phyloP scores from a whole-genome alignment of 2,113 vertebrate genomes.

The Pelusios castaneus region DNA sequence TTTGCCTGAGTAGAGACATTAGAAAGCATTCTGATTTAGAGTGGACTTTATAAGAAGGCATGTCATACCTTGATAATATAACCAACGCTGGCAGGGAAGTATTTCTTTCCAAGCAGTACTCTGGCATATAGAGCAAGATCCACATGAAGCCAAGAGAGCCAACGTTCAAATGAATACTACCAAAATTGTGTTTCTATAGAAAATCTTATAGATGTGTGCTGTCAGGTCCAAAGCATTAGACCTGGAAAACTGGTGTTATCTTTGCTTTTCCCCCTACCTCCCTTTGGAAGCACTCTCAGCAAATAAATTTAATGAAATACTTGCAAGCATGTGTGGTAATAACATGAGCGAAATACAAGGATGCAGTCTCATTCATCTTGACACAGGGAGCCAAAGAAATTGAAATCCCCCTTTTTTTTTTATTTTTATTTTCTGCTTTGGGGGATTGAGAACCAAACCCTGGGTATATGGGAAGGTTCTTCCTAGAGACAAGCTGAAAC shows the following conservation, averaged over 20 bases:
- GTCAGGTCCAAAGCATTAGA: slow-evolving; percentile 59
- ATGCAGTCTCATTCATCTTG: slow-evolving; percentile 39
- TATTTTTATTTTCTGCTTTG: slow-evolving; percentile 37
- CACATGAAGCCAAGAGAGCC: slow-evolving; percentile 50
- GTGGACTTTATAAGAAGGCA: background rate
- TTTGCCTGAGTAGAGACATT: background rate
- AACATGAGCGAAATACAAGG: slow-evolving; percentile 26
- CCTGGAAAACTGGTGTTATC: slow-evolving; percentile 42
- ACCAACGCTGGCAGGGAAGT: slow-evolving; percentile 48
- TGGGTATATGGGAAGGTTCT: slow-evolving; percentile 31
- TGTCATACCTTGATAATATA: slow-evolving; percentile 21
- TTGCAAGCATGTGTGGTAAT: slow-evolving; percentile 66
- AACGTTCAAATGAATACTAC: background rate
- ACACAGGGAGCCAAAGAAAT: slow-evolving; percentile 58
- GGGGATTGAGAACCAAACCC: slow-evolving; percentile 65
- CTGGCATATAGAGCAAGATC: slow-evolving; percentile 39
- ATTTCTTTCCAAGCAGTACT: background rate
- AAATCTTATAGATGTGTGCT: slow-evolving; percentile 51
- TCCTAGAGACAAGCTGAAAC: slow-evolving; percentile 70
- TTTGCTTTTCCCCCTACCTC: slow-evolving; percentile 26
- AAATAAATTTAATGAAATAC: slow-evolving; percentile 60
- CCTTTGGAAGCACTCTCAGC: slow-evolving; percentile 42
- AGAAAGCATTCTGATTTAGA: background rate
- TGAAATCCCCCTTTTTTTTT: slow-evolving; percentile 35
- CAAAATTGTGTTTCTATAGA: slow-evolving; percentile 37